Base-by-base conservation (phyloP, 2,888 invertebrate species). In the Chromoteleia sp. region DNA sequence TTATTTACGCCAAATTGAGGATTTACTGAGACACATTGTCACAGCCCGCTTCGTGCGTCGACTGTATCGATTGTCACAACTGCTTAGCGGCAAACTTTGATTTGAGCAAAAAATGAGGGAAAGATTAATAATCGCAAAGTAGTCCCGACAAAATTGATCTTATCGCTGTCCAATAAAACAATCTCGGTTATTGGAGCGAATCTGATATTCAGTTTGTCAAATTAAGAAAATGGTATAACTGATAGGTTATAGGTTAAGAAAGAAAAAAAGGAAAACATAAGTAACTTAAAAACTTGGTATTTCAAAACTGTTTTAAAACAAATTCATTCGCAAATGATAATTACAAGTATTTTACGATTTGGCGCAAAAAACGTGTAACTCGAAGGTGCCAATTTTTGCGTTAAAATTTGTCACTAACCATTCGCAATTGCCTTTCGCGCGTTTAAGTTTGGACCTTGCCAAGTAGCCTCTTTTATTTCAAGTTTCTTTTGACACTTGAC, bases 401-500 rank as follows among this genome's bases (percentile, higher is more conserved):
- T 3, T 21, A 41, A 29, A 58, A 50, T 50, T 36, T 71, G 65
- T 76, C 67, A 52, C 59, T 59, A 50, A 67, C 15, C 15, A 29
- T 45, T 29, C 19, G 1, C 56, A 36, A 70, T 30, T 43, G 29
- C 2, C 30, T 39, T 19, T 45, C 36, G 33, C 30, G 15, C 33
- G 8, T 1, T 39, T 61, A 39, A 73, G 68, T 68, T 67, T 61
- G 56, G 73, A 73, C 50, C 50, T 56, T 68, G 52, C 61, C 45
- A 79, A 79, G 65, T 50, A 76, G 75, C 50, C 78, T 61, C 70
- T 71, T 79, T 67, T 79, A 84, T 85, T 84, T 81, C 81, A 74
- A 83, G 84, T 86, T 87, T 88, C 88, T 91, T 91, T 91, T 88
- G 91, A 91, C 90, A 89, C 89, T 90, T 91, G 91, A 91, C 91